phyloP scores from a whole-genome alignment of 2,888 invertebrate genomes.

The Pomacea canaliculata region DNA sequence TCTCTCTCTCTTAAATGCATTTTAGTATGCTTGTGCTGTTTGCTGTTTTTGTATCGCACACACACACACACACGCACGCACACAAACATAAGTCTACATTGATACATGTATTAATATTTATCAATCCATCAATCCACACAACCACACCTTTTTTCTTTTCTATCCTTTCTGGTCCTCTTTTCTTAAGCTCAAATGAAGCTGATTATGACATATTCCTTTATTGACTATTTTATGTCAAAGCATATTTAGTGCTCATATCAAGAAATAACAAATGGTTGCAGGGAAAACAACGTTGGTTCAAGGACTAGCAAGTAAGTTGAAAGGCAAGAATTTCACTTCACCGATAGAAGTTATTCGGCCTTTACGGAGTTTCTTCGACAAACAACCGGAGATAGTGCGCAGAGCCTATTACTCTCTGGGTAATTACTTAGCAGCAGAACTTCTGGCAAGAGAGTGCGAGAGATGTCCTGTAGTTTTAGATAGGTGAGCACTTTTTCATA shows the following conservation, averaged over 20 bases:
- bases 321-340: slow-evolving; percentile 40
- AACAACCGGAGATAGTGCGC: slow-evolving; percentile 46
- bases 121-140: too few species aligned
- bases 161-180: background rate
- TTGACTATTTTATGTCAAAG: too few species aligned
- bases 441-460: slow-evolving; percentile 45
- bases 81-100: background rate
- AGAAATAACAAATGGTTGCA: slow-evolving; percentile 19
- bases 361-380: slow-evolving; percentile 44
- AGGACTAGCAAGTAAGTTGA: slow-evolving; percentile 40
- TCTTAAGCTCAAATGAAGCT: too few species aligned
- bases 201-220: too few species aligned
- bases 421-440: slow-evolving; percentile 50
- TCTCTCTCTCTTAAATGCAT: too few species aligned
- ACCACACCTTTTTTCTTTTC: background rate
- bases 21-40: too few species aligned
- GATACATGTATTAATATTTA: background rate
- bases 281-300: slow-evolving; percentile 54
- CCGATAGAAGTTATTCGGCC: slow-evolving; percentile 43
- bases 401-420: slow-evolving; percentile 52
- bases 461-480: slow-evolving; percentile 52
- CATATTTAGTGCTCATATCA: too few species aligned
- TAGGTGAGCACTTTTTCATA: slow-evolving; percentile 35
- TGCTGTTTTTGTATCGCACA: background rate
- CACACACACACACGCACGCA: slow-evolving; percentile 6